Conservation (phyloP, 1,140 invertebrate species). For the Stegodyphus mimosarum region DNA sequence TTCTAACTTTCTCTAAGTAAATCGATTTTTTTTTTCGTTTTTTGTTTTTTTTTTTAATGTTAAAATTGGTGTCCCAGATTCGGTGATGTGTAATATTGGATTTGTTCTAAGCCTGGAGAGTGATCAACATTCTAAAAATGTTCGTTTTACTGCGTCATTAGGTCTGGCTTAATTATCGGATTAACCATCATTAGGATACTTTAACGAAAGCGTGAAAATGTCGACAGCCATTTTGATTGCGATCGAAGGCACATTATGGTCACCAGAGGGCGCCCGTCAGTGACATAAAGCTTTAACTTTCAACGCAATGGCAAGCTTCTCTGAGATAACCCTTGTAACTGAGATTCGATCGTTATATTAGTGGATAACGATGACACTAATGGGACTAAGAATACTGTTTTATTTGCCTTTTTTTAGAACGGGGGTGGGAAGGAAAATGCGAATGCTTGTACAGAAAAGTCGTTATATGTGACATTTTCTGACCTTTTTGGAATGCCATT, state of each 20-base stretch:
- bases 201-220: conserved; percentile 35
- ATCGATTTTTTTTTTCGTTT: too few species aligned
- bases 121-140: conserved; percentile 36
- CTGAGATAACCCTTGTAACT: not conserved
- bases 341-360: conserved; percentile 7
- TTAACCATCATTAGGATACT: conserved; percentile 49
- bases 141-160: conserved; percentile 54
- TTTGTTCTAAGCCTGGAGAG: not conserved
- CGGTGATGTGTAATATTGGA: too few species aligned
- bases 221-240: conserved; percentile 34
- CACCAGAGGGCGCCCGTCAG: not conserved
- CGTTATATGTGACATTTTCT: too few species aligned
- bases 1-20: too few species aligned
- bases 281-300: not conserved
- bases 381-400: not conserved
- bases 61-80: too few species aligned
- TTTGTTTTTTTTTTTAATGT: too few species aligned
- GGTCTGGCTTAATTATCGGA: conserved; percentile 49
- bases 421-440: too few species aligned
- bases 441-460: too few species aligned
- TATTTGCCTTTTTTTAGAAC: too few species aligned
- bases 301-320: not conserved
- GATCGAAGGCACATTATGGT: conserved; percentile 25
- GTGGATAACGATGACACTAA: conserved; percentile 15
- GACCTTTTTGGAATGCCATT: too few species aligned